Percentiles rank a stretch among this genome's conserved stretches.
Conservation (phyloP, 1,140 invertebrate species). For the Drosophila insularis region DNA sequence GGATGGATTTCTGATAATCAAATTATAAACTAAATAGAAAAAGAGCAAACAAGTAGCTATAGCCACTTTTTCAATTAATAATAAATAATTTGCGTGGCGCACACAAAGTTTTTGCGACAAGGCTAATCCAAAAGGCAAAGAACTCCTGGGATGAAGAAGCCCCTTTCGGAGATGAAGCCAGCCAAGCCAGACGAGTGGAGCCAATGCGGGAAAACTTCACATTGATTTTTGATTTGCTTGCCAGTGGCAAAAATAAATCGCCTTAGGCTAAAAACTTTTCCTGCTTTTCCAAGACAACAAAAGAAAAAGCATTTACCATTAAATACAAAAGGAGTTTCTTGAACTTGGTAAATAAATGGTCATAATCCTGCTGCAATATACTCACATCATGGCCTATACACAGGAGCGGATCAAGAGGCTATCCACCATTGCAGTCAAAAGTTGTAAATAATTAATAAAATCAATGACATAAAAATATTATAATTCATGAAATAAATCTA, state of each 20-base stretch:
- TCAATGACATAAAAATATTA: too few species aligned
- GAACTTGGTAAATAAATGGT: constrained; percentile 65
- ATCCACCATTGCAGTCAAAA: too few species aligned
- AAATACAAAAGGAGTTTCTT: constrained; percentile 22
- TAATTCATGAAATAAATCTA: too few species aligned
- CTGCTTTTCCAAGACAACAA: constrained; percentile 1
- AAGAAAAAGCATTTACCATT: constrained; percentile 29
- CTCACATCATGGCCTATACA: constrained; percentile 49
- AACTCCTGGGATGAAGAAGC: constrained; percentile 42
- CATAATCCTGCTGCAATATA: constrained; percentile 59
- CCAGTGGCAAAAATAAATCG: constrained; percentile 51
- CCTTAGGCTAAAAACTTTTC: constrained; percentile 61
- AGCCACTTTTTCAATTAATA: constrained; percentile 50
- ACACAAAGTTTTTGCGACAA: constrained; percentile 41
- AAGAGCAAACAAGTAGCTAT: background rate
- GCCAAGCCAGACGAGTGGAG: constrained; percentile 14
- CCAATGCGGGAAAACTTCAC: constrained; percentile 38
- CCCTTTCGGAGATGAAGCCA: constrained; percentile 3
- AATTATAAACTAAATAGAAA: constrained; percentile 25
- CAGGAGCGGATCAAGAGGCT: background rate
- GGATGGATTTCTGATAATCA: constrained; percentile 40
- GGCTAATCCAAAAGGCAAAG: constrained; percentile 45
- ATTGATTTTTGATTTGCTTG: constrained; percentile 75
- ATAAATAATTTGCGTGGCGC: constrained; percentile 54
- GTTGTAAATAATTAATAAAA: too few species aligned